Base-by-base conservation (phyloP, 2,113 vertebrate genomes). In the Pan paniscus region DNA sequence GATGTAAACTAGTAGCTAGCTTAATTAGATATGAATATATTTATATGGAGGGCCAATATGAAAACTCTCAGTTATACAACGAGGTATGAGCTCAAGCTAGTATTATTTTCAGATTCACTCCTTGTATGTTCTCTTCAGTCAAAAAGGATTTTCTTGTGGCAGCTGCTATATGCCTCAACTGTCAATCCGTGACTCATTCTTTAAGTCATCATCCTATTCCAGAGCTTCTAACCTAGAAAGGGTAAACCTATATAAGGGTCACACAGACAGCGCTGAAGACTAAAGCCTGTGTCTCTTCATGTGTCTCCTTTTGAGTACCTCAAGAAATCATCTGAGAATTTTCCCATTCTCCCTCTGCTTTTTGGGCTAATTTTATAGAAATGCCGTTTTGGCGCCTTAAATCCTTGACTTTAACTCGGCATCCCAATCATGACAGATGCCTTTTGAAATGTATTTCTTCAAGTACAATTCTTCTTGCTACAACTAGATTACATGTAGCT, bases 281-380 rank as follows among this genome's bases (percentile, higher is more conserved):
- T 52, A 40, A 81, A 43, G 30, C n/a, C 81, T 25, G 3, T 0
- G 13, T 43, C 30, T 95, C 72, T n/a, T 38, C 10, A 50, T 32
- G 30, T n/a, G 25, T 59, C 40, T 92, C 75, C 87, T 70, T 90
- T 40, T 75, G 22, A 76, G 75, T 50, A 93, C 27, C 78, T 97
- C 27, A 50, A 82, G 48, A 67, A 30, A 68, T 35, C 59, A 6
- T 95, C 86, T 75, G 23, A 70, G 89, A 91, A 80, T 70, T 48
- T 67, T 79, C 70, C 40, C 23, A 46, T 85, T 86, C 20, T 80
- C 64, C 22, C 32, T 78, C 52, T 16, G 22, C 13, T 57, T 83
- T 90, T 93, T 92, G n/a, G 16, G 3, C 57, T 93, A 68, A 52
- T 38, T 96, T 91, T 75, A 93, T 64, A 97, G 18, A 87, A 92